Base-by-base conservation (phyloP, 1,140 invertebrate genomes). In the Euwallacea fornicatus region DNA sequence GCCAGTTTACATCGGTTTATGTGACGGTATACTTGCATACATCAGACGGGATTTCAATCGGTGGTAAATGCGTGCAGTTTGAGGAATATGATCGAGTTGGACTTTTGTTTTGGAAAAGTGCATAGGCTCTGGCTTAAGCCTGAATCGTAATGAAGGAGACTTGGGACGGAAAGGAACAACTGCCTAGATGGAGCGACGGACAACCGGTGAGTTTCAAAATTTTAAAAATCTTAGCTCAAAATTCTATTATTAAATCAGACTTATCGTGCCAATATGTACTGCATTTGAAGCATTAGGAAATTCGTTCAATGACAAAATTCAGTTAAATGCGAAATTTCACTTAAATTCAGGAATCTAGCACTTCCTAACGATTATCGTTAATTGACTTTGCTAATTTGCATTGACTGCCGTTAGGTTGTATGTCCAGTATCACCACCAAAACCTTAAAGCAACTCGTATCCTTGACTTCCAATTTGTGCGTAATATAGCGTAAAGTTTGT, bases 171-270 rank as follows among this genome's bases (percentile, higher is more conserved):
- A 55, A 59, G 13, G 53, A 56, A n/a, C 65, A 55, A 21, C 11
- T 41, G 16, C 55, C 60, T 10, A 53, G 60, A 55, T n/a, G 62
- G 6, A 69, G 60, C 54, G 71, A 74, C 58, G 73, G 71, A 33
- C 66, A 69, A 55, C 71, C 73, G 63, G 71, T 74, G 68, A 72
- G 70, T 55, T 50, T n/a, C n/a, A n/a, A n/a, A n/a, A n/a, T n/a
- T n/a, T n/a, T n/a, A 6, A 53, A 15, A 8, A n/a, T 6, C 8
- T 10, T 4, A 8, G 6, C 6, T 50, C 47, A 11, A 53, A 53
- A 53, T 7, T 6, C 50, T 6, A 8, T 15, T 7, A 7, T 9
- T 53, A 53, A 15, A 53, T 53, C 11, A 53, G 15, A 53, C 6
- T 53, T 15, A 11, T 53, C 11, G 6, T 53, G 50, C 11, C 9